Evolutionary conservation across 2,797 vertebrate genomes (phyloP).

Genomic region (Garrulus glandarius): DNA sequence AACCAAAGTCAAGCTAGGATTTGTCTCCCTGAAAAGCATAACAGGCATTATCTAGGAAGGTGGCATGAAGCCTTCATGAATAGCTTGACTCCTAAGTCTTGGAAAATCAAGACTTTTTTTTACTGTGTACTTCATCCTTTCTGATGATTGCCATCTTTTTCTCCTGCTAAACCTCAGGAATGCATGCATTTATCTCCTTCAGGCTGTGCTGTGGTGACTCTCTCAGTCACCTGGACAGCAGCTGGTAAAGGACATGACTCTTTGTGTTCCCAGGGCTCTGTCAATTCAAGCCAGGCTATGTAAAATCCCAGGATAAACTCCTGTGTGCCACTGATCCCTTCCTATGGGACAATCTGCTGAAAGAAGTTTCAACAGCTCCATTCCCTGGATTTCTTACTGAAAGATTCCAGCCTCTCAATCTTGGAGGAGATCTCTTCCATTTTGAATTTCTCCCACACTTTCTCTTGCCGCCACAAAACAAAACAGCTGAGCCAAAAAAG

Average conservation of each 20-base stretch:
- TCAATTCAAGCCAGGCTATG: background rate
- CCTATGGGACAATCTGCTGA: background rate
- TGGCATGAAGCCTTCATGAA: background rate
- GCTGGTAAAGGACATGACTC: background rate
- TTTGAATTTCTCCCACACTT: constrained; percentile 1
- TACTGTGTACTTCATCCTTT: background rate
- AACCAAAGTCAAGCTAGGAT: background rate
- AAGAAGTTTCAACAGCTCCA: background rate
- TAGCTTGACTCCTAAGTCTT: background rate
- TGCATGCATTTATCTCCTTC: background rate
- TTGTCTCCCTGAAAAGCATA: background rate
- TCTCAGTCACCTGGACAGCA: background rate
- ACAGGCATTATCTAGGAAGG: background rate
- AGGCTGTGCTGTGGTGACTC: background rate
- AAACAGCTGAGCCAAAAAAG: background rate
- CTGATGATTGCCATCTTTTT: background rate
- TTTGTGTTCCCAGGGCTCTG: background rate
- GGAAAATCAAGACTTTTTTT: background rate
- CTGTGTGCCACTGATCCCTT: background rate
- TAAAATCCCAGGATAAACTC: background rate
- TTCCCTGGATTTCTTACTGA: background rate
- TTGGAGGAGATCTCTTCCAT: background rate
- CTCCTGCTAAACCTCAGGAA: background rate
- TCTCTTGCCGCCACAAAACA: background rate
- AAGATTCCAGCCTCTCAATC: background rate